These are phyloP conservation scores for Lerema accius DNA, from an alignment of 1,140 invertebrate species.

Conservation along the genomic window DNA sequence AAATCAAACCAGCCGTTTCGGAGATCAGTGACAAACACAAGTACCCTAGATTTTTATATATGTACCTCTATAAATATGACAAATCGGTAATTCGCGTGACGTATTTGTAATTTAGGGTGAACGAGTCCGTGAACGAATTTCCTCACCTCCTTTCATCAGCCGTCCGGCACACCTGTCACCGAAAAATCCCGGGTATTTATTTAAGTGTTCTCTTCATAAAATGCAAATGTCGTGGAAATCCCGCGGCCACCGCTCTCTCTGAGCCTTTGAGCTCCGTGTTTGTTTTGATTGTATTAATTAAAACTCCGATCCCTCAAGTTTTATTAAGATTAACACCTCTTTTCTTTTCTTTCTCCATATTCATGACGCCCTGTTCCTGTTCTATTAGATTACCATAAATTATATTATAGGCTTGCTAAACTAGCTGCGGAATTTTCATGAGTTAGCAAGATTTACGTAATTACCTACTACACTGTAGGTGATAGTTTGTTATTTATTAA, in stretches of 20 bases:
- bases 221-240: conserved; percentile 39
- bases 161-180: conserved; percentile 36
- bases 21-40: no score
- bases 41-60: no score
- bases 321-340: conserved; percentile 74
- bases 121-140: conserved; percentile 34
- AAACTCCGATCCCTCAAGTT: conserved; percentile 65
- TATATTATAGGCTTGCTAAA: not conserved
- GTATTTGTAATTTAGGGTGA: not conserved
- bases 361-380: conserved; percentile 46
- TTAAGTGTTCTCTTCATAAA: conserved; percentile 36
- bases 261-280: conserved; percentile 64
- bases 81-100: not conserved
- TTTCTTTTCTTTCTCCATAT: conserved; percentile 69
- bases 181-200: conserved; percentile 30
- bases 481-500: no score
- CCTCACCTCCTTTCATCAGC: conserved; percentile 15
- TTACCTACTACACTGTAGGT: not conserved
- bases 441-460: not conserved
- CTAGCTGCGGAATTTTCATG: conserved; percentile 1
- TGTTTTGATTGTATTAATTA: conserved; percentile 81
- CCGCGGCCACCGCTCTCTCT: conserved; percentile 41
- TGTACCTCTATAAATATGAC: not conserved
- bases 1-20: no score
- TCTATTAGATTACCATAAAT: conserved; percentile 32